A percentile compares a stretch with the other conserved stretches of the same genome.
Conservation (phyloP, 2,797 vertebrate genomes). For the Amblyraja radiata region DNA sequence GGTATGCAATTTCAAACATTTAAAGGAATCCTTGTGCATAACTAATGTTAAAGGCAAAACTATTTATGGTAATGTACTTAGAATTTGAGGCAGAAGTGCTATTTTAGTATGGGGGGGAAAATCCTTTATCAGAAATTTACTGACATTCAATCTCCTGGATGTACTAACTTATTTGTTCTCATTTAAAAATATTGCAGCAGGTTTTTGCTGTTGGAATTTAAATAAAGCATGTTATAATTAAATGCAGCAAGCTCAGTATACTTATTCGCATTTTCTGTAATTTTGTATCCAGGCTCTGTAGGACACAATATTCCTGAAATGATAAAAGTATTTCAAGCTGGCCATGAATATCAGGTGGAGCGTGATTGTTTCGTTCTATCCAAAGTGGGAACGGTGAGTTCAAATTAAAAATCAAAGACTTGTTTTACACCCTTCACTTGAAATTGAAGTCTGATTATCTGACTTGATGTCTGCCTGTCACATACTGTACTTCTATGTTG, state of each 20-base stretch:
- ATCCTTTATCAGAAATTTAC: background rate
- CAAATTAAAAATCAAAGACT: background rate
- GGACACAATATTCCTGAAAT: slow-evolving; percentile 69
- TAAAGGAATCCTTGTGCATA: background rate
- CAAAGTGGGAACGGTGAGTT: slow-evolving; percentile 73
- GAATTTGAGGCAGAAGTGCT: background rate
- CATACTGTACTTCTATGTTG: too few species aligned
- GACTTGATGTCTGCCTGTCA: too few species aligned
- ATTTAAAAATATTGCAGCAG: background rate
- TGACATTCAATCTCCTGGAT: background rate
- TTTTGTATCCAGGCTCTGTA: slow-evolving; percentile 63
- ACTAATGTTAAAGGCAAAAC: background rate
- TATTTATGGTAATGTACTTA: background rate
- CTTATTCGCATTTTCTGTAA: slow-evolving; percentile 38
- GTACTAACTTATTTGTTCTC: background rate
- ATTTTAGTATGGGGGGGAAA: background rate
- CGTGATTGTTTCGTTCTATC: slow-evolving; percentile 60
- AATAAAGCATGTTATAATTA: background rate
- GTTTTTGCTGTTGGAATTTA: background rate
- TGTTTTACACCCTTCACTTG: background rate
- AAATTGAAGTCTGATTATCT: background rate
- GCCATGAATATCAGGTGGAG: slow-evolving; percentile 71
- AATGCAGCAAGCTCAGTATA: background rate
- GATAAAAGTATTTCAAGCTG: slow-evolving; percentile 68
- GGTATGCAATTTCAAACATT: background rate